These are phyloP conservation scores for Danio choprae DNA, from an alignment of 2,797 vertebrate species.

Conservation along the genomic window DNA sequence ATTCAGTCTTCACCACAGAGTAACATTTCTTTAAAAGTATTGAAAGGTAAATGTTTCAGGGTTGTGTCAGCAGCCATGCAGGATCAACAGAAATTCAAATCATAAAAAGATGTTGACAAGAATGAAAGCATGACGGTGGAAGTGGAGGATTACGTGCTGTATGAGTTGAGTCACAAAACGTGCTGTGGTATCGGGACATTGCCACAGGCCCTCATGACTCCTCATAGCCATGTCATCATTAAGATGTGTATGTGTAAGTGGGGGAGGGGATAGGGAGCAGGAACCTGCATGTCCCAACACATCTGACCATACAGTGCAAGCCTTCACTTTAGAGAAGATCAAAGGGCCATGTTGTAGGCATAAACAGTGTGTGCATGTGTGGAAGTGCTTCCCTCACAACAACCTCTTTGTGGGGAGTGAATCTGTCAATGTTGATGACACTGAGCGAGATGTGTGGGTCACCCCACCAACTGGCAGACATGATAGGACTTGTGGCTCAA, in stretches of 20 bases:
- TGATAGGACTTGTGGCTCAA: constrained; percentile 68
- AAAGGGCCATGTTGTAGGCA: constrained; percentile 64
- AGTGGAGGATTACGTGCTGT: constrained; percentile 4
- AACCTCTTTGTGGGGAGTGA: constrained; percentile 66
- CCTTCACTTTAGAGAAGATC: constrained; percentile 61
- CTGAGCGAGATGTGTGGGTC: constrained; percentile 65
- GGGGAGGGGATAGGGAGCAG: constrained; percentile 57
- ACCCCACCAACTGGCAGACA: constrained; percentile 66
- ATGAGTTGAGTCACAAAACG: constrained; percentile 44
- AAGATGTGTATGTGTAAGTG: constrained; percentile 50
- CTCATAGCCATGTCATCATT: constrained; percentile 61
- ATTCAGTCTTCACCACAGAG: neutral
- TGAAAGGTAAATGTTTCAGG: neutral
- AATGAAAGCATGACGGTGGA: constrained; percentile 5
- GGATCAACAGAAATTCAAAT: constrained; percentile 29
- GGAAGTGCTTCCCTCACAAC: constrained; percentile 24
- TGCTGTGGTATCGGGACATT: constrained; percentile 30
- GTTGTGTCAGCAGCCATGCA: neutral
- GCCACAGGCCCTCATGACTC: constrained; percentile 56
- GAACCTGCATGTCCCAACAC: constrained; percentile 73
- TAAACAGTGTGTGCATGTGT: constrained; percentile 48
- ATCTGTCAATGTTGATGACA: constrained; percentile 72
- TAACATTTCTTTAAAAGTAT: neutral
- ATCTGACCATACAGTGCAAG: constrained; percentile 65
- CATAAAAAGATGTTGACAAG: constrained; percentile 2